phyloP scores from a whole-genome alignment of 2,113 vertebrate genomes.

The Passer montanus region DNA sequence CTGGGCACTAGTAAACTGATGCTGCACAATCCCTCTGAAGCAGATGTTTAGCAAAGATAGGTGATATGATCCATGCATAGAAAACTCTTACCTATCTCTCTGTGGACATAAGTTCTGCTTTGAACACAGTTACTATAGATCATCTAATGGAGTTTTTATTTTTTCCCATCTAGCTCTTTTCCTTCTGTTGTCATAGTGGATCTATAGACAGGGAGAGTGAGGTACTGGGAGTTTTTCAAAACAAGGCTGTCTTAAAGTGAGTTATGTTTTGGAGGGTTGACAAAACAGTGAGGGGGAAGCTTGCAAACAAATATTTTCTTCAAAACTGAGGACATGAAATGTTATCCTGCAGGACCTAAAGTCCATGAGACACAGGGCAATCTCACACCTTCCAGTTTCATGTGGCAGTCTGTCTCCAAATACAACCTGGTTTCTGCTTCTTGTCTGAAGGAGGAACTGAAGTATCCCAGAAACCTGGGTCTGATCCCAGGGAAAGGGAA shows the following conservation, averaged over 20 bases:
- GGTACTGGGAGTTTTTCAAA: neutral
- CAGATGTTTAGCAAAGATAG: neutral
- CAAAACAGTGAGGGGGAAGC: neutral
- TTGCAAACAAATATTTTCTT: neutral
- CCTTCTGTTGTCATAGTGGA: neutral
- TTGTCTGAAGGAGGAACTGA: neutral
- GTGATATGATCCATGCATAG: neutral
- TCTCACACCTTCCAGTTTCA: neutral
- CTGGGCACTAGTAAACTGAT: neutral
- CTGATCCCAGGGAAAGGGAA: constrained; percentile 27
- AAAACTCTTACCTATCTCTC: neutral
- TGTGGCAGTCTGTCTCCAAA: neutral
- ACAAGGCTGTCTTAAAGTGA: neutral
- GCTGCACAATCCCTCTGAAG: neutral
- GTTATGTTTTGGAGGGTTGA: neutral
- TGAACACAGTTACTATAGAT: neutral
- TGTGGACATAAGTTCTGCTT: neutral
- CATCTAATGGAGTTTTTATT: neutral
- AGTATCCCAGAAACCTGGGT: constrained; percentile 30
- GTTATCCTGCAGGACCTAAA: neutral
- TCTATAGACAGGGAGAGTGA: neutral
- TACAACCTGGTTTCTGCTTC: constrained; percentile 29
- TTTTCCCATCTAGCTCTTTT: neutral
- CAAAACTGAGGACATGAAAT: neutral
- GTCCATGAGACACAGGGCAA: neutral